Percentiles rank a stretch among this genome's conserved stretches.
Evolutionary conservation across 2,113 vertebrate genomes (phyloP).

Genomic region (Pantherophis guttatus): DNA sequence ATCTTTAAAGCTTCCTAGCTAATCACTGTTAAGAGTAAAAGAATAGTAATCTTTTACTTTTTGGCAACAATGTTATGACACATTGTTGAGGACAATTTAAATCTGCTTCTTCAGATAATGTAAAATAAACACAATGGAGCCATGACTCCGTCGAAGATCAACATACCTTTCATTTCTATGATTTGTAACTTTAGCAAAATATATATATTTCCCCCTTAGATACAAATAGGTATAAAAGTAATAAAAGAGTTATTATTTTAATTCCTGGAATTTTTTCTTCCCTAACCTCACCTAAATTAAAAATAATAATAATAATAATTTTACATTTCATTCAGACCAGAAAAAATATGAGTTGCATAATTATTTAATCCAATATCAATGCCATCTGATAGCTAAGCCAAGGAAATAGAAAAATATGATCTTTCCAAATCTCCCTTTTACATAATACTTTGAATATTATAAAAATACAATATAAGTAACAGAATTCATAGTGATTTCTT

Average conservation of each 20-base stretch:
- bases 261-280: not conserved
- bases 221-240: not conserved
- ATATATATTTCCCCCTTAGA: not conserved
- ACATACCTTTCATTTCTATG: not conserved
- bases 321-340: not conserved
- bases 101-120: conserved; percentile 5
- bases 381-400: not conserved
- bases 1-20: conserved; percentile 24
- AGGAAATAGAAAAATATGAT: not conserved
- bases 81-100: conserved; percentile 5
- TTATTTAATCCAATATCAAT: conserved; percentile 25
- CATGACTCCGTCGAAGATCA: not conserved
- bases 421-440: not conserved
- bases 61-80: not conserved
- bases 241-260: not conserved
- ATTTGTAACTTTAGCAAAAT: not conserved
- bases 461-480: not conserved
- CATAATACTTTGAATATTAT: not conserved
- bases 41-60: not conserved
- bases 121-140: not conserved
- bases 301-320: not conserved
- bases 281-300: not conserved
- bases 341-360: not conserved
- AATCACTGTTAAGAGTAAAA: conserved; percentile 5
- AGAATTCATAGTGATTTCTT: not conserved